These are phyloP conservation scores for Pachymerium ferrugineum DNA, from an alignment of 2,888 invertebrate species.

Conservation along the genomic window DNA sequence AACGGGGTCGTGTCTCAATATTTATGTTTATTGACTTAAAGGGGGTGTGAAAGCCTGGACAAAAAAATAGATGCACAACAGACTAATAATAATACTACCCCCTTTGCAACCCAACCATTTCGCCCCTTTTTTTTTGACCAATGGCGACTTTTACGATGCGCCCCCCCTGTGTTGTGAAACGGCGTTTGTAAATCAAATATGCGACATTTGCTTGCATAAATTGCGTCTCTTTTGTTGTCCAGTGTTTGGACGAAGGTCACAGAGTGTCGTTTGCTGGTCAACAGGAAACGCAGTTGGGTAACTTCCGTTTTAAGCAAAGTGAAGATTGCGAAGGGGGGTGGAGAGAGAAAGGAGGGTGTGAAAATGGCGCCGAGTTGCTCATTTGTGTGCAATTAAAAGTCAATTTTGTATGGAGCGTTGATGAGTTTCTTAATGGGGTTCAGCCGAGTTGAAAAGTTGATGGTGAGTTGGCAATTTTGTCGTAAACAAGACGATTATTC, in stretches of 20 bases:
- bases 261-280: neutral
- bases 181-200: neutral
- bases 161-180: neutral
- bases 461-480: conserved; percentile 2
- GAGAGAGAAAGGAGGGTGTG: neutral
- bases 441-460: neutral
- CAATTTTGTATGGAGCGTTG: neutral
- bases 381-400: neutral
- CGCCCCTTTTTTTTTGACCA: neutral
- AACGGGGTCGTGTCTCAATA: neutral
- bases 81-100: no score
- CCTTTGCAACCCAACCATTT: no score
- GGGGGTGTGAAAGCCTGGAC: no score
- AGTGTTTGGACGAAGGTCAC: neutral
- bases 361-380: neutral
- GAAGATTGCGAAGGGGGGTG: no score
- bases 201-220: neutral
- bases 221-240: neutral
- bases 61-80: no score
- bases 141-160: neutral
- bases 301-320: neutral
- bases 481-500: neutral
- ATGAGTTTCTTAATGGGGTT: neutral
- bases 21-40: no score
- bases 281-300: neutral